Conservation (phyloP, 1,140 invertebrate species). For the Pomacea maculata region DNA sequence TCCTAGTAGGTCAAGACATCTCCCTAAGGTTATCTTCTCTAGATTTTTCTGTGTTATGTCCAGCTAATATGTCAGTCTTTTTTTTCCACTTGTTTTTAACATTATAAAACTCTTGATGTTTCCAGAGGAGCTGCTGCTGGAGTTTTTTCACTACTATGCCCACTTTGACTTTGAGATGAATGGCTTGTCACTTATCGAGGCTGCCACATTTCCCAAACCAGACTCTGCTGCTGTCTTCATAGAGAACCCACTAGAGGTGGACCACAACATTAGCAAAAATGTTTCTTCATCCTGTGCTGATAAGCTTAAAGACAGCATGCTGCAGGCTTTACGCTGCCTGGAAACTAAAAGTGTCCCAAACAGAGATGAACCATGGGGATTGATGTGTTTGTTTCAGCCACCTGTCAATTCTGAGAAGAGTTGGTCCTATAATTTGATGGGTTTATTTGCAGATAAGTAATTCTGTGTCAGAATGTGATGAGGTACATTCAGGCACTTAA, state of each 20-base stretch:
- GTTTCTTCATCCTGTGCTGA: background rate
- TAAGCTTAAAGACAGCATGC: conserved; percentile 14
- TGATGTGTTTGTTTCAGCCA: conserved; percentile 12
- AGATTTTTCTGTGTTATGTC: too few species aligned
- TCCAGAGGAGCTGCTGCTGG: conserved; percentile 17
- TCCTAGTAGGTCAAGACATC: too few species aligned
- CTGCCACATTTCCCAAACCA: background rate
- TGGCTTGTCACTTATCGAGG: conserved; percentile 15
- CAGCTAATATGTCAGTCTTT: too few species aligned
- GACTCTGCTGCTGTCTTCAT: conserved; percentile 6
- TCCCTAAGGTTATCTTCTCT: too few species aligned
- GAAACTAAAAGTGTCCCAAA: background rate
- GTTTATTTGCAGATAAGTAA: background rate
- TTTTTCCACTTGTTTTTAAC: too few species aligned
- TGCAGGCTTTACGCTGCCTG: conserved; percentile 11
- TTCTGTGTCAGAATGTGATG: too few species aligned
- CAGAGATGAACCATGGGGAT: background rate
- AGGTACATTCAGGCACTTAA: too few species aligned
- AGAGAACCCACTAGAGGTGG: conserved; percentile 13
- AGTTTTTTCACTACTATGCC: conserved; percentile 19
- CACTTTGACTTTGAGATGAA: conserved; percentile 13
- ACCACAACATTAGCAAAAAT: conserved; percentile 16
- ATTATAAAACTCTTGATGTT: background rate
- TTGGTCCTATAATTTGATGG: background rate
- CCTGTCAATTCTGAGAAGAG: background rate